Evolutionary conservation across 2,113 vertebrate genomes (phyloP).

Genomic region (Corydoras sp.): DNA sequence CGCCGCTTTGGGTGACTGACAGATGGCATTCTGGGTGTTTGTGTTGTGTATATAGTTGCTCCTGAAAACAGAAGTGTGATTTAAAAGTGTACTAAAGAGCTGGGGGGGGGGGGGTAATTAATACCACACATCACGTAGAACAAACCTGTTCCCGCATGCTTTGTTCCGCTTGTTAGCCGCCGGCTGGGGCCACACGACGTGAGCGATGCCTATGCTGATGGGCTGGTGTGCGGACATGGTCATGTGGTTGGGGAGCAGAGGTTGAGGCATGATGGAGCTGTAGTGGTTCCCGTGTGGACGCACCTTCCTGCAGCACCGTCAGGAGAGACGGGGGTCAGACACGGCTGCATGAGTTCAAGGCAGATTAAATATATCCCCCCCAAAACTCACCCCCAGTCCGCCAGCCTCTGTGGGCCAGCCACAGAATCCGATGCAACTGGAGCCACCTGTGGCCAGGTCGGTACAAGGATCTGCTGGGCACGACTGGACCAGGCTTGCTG

Average conservation of each 20-base stretch:
- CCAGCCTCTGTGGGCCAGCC: constrained; percentile 85
- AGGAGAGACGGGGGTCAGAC: constrained; percentile 14
- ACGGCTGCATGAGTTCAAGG: no score
- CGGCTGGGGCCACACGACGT: constrained; percentile 93
- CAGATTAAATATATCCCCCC: constrained; percentile 8
- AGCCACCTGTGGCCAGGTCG: constrained; percentile 89
- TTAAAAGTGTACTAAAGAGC: no score
- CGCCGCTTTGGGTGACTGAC: constrained; percentile 86
- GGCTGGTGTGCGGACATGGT: constrained; percentile 91
- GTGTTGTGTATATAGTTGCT: constrained; percentile 80
- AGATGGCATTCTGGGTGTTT: constrained; percentile 79
- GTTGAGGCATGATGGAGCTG: constrained; percentile 85
- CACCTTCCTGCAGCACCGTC: constrained; percentile 76
- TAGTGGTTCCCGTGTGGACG: constrained; percentile 91
- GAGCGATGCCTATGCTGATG: constrained; percentile 95
- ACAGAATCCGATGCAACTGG: constrained; percentile 83
- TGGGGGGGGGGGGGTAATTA: background rate
- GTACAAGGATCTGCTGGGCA: constrained; percentile 88
- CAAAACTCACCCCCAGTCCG: constrained; percentile 94
- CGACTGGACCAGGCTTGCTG: constrained; percentile 84
- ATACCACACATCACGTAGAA: background rate
- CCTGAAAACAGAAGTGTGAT: constrained; percentile 58
- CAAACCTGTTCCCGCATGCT: constrained; percentile 85
- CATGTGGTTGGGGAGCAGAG: constrained; percentile 93
- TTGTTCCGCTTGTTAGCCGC: constrained; percentile 85